Evolutionary conservation across 2,797 vertebrate genomes (phyloP).

Genomic region (Limosa lapponica): DNA sequence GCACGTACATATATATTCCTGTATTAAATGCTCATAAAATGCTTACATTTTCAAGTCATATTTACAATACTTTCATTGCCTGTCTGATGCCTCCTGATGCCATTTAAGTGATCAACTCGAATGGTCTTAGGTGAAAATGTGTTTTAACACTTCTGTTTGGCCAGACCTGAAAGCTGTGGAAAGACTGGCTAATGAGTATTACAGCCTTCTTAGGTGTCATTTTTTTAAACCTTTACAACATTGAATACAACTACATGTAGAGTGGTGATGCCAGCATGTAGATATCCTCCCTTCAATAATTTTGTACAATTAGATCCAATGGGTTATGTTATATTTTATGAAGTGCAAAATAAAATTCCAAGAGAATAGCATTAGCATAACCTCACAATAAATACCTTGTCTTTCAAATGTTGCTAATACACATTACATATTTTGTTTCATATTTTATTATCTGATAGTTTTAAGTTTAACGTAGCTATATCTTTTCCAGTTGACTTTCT

Average conservation of each 20-base stretch:
- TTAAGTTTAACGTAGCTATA: not conserved
- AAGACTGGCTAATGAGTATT: slow-evolving; percentile 42
- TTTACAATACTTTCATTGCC: slow-evolving; percentile 16
- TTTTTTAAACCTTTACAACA: not conserved
- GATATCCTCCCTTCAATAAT: not conserved
- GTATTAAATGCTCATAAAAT: not conserved
- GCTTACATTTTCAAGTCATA: not conserved
- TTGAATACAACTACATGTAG: not conserved
- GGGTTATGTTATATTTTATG: not conserved
- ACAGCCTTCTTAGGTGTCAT: not conserved
- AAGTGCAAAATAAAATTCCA: not conserved
- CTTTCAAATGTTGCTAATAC: not conserved
- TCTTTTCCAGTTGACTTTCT: not conserved
- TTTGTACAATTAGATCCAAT: not conserved
- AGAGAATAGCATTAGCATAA: not conserved
- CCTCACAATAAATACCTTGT: not conserved
- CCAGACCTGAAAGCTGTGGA: slow-evolving; percentile 25
- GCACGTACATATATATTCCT: not conserved
- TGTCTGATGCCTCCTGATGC: slow-evolving; percentile 12
- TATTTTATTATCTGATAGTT: not conserved
- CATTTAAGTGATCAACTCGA: not conserved
- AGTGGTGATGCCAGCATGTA: not conserved
- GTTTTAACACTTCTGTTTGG: slow-evolving; percentile 60
- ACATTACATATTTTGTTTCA: not conserved
- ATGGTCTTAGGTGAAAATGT: slow-evolving; percentile 42